Base-by-base conservation (phyloP, 2,888 invertebrate species). In the Lasioglossum calceatum region DNA sequence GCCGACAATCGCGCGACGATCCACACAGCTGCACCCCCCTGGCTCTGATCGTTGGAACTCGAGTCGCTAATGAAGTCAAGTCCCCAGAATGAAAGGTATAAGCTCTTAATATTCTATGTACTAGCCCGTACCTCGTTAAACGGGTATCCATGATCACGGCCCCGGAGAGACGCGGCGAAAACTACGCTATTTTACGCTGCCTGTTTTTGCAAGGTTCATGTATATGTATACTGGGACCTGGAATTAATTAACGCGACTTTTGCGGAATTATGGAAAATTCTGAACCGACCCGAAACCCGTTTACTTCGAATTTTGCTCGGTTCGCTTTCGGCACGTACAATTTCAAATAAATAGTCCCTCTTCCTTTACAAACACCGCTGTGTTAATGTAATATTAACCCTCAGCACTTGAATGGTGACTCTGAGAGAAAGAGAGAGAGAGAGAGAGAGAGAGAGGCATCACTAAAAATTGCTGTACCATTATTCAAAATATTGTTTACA, bases 1-100 rank as follows among this genome's bases (percentile, higher is more conserved):
- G 36, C 72, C 58, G 67, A 50, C 64, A 47, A 76, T 82, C 50
- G 19, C n/a, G 58, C 74, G 64, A 72, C 58, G 36, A 70, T 8
- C 67, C 39, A 32, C 54, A 47, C 23, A 61, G 75, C 23, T 42
- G 23, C 14, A 39, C 2, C n/a, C 12, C 74, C 42, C 27, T 2
- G n/a, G 42, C 2, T 64, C 44, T 10, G 75, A 80, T 67, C 50
- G 75, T 80, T 64, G 72, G 27, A 73, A 32, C 64, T 36, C 39
- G 79, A 75, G 58, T 54, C 50, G 73, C 58, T 80, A 83, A 83
- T 71, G 71, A 83, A 75, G 70, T 80, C 70, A 44, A 77, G 77
- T 61, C 32, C 39, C 64, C 64, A 16, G 70, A n/a, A 58, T 44
- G 71, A 82, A 79, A 72, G 64, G 32, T 77, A 64, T 42, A 61